Conservation (phyloP, 2,113 vertebrate species). For the Taxidea taxus region DNA sequence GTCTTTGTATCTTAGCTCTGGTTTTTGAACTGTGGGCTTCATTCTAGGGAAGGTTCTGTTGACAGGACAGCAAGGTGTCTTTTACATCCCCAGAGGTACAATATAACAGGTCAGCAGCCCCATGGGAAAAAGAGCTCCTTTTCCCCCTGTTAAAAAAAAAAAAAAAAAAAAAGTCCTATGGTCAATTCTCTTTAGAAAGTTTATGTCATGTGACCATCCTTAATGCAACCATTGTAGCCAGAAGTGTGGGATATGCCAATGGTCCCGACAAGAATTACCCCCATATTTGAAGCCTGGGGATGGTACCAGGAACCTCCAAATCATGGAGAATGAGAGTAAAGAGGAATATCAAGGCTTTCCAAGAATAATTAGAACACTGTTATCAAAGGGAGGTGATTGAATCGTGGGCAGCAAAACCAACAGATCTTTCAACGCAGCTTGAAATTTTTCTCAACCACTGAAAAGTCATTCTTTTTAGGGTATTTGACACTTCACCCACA, state of each 20-base stretch:
- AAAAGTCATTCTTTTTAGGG: neutral
- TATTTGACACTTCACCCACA: neutral
- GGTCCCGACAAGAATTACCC: neutral
- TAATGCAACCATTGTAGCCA: neutral
- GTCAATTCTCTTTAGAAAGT: neutral
- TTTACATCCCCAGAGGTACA: neutral
- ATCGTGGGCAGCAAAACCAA: neutral
- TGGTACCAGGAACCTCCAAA: neutral
- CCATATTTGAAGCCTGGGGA: neutral
- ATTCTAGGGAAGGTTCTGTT: neutral
- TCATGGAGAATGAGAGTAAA: neutral
- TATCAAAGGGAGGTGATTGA: neutral
- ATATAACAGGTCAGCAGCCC: neutral
- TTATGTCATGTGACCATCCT: neutral
- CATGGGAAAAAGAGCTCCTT: neutral
- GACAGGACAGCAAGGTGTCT: rapidly evolving
- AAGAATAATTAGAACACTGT: neutral
- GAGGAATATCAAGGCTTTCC: neutral
- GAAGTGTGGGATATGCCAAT: too few species aligned
- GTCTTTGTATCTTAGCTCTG: neutral
- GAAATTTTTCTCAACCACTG: neutral
- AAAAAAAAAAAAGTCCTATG: neutral
- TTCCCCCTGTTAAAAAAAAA: neutral
- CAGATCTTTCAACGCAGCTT: neutral
- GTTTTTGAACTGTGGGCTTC: neutral